A percentile compares a stretch with the other conserved stretches of the same genome.
Conservation (phyloP, 2,113 vertebrate genomes). For the Larimichthys crocea region DNA sequence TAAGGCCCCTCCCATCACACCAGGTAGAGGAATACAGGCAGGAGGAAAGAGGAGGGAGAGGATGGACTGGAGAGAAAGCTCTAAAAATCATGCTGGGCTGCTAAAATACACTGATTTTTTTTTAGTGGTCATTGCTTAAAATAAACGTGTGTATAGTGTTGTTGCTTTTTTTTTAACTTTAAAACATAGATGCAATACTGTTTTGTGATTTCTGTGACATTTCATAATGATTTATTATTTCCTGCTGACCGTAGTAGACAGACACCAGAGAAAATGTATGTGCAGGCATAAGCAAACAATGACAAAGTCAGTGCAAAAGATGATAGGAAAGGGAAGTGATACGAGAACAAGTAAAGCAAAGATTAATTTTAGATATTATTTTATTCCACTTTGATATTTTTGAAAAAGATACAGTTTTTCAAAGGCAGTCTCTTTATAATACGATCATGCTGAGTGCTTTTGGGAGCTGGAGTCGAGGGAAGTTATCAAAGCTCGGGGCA, state of each 20-base stretch:
- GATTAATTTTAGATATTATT: background rate
- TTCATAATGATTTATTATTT: background rate
- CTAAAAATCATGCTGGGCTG: background rate
- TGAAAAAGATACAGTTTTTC: background rate
- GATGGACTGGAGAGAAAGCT: constrained; percentile 21
- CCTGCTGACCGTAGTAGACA: background rate
- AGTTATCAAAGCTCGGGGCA: constrained; percentile 1
- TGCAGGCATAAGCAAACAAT: background rate
- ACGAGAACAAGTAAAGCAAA: background rate
- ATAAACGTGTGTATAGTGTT: background rate
- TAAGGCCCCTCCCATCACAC: constrained; percentile 74
- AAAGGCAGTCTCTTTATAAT: background rate
- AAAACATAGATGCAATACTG: background rate
- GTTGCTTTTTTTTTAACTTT: too few relatives aligned
- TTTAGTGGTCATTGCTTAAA: background rate
- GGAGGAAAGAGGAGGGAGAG: constrained; percentile 2
- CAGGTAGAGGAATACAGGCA: constrained; percentile 69
- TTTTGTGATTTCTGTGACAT: constrained; percentile 3
- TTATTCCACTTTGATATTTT: background rate
- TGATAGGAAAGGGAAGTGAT: background rate
- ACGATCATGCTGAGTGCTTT: background rate
- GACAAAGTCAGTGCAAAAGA: background rate
- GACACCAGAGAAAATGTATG: background rate
- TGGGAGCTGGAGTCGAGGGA: background rate
- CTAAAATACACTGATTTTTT: background rate